A percentile compares a stretch with the other conserved stretches of the same genome.
Conservation (phyloP, 1,140 invertebrate genomes). For the Acyrthosiphon pisum region DNA sequence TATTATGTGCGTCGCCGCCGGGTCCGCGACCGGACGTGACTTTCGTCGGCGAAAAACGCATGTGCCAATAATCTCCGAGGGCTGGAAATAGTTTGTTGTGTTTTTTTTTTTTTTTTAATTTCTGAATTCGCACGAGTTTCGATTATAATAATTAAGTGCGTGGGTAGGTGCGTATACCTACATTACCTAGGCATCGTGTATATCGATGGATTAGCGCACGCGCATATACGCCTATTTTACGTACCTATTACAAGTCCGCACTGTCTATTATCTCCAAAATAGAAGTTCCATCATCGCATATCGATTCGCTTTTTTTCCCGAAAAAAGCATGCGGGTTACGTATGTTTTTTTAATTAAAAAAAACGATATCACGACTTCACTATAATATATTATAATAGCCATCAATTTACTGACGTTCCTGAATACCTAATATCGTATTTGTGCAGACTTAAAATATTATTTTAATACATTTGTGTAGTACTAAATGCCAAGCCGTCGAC, state of each 20-base stretch:
- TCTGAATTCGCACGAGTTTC: background rate
- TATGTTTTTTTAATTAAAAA: too few relatives aligned
- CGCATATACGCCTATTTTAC: too few relatives aligned
- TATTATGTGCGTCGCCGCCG: background rate
- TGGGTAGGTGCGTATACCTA: background rate
- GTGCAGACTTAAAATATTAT: background rate
- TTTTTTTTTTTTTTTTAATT: background rate
- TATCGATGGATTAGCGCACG: background rate
- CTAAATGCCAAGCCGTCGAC: background rate
- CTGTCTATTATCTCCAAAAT: too few relatives aligned
- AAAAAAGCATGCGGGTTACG: too few relatives aligned
- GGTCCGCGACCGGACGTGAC: conserved; percentile 30
- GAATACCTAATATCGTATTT: background rate
- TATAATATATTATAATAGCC: background rate
- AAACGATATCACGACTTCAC: background rate
- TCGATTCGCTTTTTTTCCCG: too few relatives aligned
- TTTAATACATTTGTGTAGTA: background rate
- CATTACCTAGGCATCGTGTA: background rate
- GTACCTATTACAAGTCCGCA: background rate
- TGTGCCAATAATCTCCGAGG: background rate
- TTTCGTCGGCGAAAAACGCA: background rate
- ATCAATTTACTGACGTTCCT: background rate
- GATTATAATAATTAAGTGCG: background rate
- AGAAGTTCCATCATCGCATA: too few relatives aligned
- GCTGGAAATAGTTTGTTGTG: background rate